Conservation (phyloP, 2,888 invertebrate species). For the Sesamia inferens region DNA sequence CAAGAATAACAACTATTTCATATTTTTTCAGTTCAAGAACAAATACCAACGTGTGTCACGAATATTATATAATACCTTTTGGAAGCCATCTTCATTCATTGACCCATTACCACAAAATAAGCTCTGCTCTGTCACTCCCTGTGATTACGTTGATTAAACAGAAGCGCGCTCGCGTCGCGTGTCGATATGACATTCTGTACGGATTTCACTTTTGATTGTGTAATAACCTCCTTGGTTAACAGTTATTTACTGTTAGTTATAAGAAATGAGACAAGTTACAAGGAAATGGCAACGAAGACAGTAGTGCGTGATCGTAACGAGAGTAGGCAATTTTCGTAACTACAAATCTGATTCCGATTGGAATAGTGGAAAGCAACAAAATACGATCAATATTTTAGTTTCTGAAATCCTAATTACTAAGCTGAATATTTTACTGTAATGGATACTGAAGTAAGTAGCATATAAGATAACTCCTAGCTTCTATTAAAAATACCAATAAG, state of each 20-base stretch:
- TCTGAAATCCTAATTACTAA: too few species aligned
- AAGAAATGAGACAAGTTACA: slow-evolving; percentile 41
- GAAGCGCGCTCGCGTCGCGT: slow-evolving; percentile 45
- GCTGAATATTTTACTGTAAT: too few species aligned
- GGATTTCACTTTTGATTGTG: slow-evolving; percentile 65
- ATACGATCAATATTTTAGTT: too few species aligned
- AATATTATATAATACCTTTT: neutral
- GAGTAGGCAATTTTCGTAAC: slow-evolving; percentile 15
- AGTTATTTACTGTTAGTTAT: slow-evolving; percentile 37
- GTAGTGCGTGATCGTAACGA: slow-evolving; percentile 30
- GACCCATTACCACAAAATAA: slow-evolving; percentile 20
- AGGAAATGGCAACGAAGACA: slow-evolving; percentile 31
- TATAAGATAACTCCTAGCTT: too few species aligned
- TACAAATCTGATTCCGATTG: neutral
- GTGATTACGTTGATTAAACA: slow-evolving; percentile 60
- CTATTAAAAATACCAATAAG: too few species aligned
- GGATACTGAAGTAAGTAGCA: too few species aligned
- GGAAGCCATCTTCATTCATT: neutral
- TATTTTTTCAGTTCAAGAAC: too few species aligned
- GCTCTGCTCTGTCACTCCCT: slow-evolving; percentile 45
- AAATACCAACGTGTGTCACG: neutral
- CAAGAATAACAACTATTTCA: too few species aligned
- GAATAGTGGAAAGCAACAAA: neutral
- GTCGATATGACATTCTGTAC: slow-evolving; percentile 52
- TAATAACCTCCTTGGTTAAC: slow-evolving; percentile 56